Percentiles rank a stretch among this genome's conserved stretches.
These are phyloP conservation scores for Drosophila repletoides DNA, from an alignment of 1,140 invertebrate genomes.

Conservation along the genomic window DNA sequence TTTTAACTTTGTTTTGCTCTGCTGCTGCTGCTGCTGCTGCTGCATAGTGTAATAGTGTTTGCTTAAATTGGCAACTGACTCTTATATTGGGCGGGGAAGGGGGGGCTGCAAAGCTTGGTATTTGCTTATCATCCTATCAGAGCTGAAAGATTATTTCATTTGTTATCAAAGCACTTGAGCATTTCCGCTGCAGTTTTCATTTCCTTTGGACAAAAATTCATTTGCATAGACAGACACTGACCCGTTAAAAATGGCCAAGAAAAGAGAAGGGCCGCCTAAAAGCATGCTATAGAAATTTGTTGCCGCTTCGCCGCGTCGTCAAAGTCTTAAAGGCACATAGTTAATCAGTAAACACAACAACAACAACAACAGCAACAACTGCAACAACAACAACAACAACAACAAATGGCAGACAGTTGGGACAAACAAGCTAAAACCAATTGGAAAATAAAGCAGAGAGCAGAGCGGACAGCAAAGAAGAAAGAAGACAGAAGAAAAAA, in stretches of 20 bases:
- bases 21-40: not conserved
- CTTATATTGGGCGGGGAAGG: not conserved
- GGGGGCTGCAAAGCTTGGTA: not conserved
- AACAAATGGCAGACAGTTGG: slow-evolving; percentile 13
- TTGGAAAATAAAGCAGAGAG: not conserved
- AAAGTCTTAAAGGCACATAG: slow-evolving; percentile 28
- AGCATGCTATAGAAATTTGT: slow-evolving; percentile 33
- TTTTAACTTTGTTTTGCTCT: slow-evolving; percentile 20
- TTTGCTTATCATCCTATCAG: slow-evolving; percentile 7
- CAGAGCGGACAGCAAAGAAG: slow-evolving; percentile 8
- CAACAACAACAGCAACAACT: no score
- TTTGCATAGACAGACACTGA: not conserved
- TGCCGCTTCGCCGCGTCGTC: not conserved
- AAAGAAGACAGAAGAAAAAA: not conserved
- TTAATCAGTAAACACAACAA: slow-evolving; percentile 50
- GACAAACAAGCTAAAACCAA: slow-evolving; percentile 11
- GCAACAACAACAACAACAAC: slow-evolving; percentile 19
- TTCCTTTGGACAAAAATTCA: slow-evolving; percentile 26
- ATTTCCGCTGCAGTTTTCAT: slow-evolving; percentile 48
- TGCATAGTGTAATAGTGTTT: slow-evolving; percentile 2
- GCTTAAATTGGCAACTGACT: not conserved
- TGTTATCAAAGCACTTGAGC: not conserved
- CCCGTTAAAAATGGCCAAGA: not conserved
- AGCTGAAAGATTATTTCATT: not conserved
- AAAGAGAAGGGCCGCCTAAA: not conserved